A percentile compares a stretch with the other conserved stretches of the same genome.
Evolutionary conservation across 2,888 invertebrate genomes (phyloP).

Genomic region (Limulus polyphemus): DNA sequence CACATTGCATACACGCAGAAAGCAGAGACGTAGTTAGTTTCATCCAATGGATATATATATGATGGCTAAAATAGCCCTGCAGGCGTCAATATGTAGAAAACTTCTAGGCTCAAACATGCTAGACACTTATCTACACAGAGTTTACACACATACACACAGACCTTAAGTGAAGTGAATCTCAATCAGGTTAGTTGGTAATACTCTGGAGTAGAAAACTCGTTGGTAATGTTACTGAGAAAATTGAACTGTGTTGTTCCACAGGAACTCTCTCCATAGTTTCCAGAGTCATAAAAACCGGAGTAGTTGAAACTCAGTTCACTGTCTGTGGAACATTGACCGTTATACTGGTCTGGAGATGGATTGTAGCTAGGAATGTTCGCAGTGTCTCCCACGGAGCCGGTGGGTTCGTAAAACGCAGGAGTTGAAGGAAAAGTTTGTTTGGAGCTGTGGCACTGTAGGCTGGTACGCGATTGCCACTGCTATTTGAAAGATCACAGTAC

Average conservation of each 20-base stretch:
- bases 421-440: slow-evolving; percentile 21
- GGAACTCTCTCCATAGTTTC: slow-evolving; percentile 33
- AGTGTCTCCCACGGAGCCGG: slow-evolving; percentile 19
- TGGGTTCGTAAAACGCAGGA: slow-evolving; percentile 17
- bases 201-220: slow-evolving; percentile 74
- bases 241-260: slow-evolving; percentile 54
- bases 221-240: slow-evolving; percentile 73
- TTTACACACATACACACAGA: too few relatives aligned
- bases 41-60: too few relatives aligned
- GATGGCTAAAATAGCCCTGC: too few relatives aligned
- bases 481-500: slow-evolving; percentile 19
- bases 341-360: slow-evolving; percentile 16
- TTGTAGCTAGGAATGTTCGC: slow-evolving; percentile 22
- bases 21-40: too few relatives aligned
- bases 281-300: slow-evolving; percentile 18
- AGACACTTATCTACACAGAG: too few relatives aligned
- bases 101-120: too few relatives aligned
- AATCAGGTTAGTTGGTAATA: slow-evolving; percentile 62
- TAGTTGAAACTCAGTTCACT: slow-evolving; percentile 7
- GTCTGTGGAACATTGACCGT: slow-evolving; percentile 21
- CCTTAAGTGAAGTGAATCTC: too few relatives aligned
- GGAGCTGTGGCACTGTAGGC: slow-evolving; percentile 24
- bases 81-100: too few relatives aligned
- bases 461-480: slow-evolving; percentile 20
- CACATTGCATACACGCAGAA: too few relatives aligned